phyloP scores from a whole-genome alignment of 2,113 vertebrate species.

The Pavo muticus region DNA sequence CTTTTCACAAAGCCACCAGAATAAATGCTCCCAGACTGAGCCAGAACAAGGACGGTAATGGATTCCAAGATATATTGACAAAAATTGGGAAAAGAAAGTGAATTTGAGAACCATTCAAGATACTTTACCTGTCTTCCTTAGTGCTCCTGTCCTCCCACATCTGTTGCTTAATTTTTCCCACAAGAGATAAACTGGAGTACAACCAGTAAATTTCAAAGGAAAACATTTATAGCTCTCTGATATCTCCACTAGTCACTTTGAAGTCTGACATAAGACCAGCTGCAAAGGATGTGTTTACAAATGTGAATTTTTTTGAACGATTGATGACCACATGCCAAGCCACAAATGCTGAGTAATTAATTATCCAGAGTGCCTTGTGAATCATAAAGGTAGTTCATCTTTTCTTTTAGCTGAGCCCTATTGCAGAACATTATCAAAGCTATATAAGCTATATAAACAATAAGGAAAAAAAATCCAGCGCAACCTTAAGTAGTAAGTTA shows the following conservation, averaged over 20 bases:
- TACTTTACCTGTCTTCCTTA: neutral
- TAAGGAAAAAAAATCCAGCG: neutral
- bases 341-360: constrained; percentile 46
- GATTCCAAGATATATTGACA: neutral
- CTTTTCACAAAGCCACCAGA: neutral
- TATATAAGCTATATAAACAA: neutral
- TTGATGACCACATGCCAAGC: constrained; percentile 49
- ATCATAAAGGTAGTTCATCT: constrained; percentile 28
- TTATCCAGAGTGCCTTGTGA: constrained; percentile 39
- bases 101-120: neutral
- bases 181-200: constrained; percentile 12
- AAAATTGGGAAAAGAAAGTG: neutral
- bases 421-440: neutral
- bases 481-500: neutral
- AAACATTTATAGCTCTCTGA: neutral
- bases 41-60: neutral
- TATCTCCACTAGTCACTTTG: constrained; percentile 30
- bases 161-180: constrained; percentile 34
- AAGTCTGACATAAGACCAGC: constrained; percentile 57
- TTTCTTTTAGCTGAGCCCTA: neutral
- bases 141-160: constrained; percentile 1
- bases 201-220: constrained; percentile 47
- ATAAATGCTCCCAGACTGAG: neutral
- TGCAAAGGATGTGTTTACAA: constrained; percentile 48
- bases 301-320: neutral